Conservation (phyloP, 2,888 invertebrate species). For the Eristalis pertinax region DNA sequence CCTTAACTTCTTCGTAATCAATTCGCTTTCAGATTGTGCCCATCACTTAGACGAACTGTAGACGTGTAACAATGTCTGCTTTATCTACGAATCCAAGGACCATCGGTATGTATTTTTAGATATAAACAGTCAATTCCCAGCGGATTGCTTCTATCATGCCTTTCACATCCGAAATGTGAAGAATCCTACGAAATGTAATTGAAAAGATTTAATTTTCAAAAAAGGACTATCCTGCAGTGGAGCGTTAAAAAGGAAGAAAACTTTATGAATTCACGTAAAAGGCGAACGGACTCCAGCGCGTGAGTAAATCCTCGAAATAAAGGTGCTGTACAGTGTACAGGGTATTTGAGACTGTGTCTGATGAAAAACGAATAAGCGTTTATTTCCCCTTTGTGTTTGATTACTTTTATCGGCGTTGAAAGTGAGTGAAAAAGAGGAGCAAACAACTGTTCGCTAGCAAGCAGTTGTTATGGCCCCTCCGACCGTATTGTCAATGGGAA, state of each 20-base stretch:
- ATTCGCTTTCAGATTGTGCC: neutral
- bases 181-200: neutral
- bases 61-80: neutral
- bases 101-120: neutral
- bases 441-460: neutral
- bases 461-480: neutral
- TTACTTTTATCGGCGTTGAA: neutral
- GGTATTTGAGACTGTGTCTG: neutral
- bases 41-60: neutral
- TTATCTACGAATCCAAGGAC: neutral
- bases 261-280: neutral
- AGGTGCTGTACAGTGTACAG: neutral
- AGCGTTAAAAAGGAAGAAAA: neutral
- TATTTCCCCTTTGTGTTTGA: neutral
- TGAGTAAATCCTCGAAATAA: neutral
- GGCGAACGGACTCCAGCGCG: neutral
- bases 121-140: neutral
- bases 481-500: neutral
- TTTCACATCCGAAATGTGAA: neutral
- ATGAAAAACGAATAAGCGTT: neutral
- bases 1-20: neutral
- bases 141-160: neutral
- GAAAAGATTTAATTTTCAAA: neutral
- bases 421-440: neutral
- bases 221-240: neutral